Percentiles rank a stretch among this genome's conserved stretches.
Evolutionary conservation across 2,113 vertebrate genomes (phyloP).

Genomic region (Halcyon senegalensis): DNA sequence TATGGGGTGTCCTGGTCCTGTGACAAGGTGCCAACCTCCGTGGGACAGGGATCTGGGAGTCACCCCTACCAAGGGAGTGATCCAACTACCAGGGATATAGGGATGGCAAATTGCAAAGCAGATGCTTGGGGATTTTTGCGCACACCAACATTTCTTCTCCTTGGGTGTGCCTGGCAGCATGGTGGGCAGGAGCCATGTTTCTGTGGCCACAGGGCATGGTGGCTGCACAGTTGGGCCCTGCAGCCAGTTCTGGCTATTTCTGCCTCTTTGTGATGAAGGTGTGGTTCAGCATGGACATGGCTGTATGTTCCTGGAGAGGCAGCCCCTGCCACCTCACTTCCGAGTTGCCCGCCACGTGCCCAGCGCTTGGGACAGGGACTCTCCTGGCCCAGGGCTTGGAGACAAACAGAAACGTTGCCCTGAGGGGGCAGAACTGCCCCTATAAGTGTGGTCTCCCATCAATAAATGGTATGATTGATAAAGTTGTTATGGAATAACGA

Average conservation of each 20-base stretch:
- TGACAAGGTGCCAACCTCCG: neutral
- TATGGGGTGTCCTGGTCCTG: neutral
- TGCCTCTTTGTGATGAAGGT: neutral
- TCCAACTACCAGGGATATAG: neutral
- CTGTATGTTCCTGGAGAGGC: neutral
- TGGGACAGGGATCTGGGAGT: neutral
- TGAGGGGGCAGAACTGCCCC: neutral
- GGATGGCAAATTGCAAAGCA: neutral
- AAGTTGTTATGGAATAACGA: neutral
- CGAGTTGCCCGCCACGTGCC: rapidly evolving
- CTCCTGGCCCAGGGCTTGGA: neutral
- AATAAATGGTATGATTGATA: neutral
- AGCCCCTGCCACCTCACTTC: neutral
- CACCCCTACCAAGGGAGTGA: neutral
- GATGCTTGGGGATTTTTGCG: neutral
- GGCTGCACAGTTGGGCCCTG: rapidly evolving
- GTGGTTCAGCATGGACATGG: neutral
- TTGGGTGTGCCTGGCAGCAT: neutral
- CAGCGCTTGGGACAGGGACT: neutral
- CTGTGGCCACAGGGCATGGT: neutral
- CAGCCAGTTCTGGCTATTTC: neutral
- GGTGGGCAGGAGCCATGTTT: neutral
- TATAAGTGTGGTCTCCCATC: neutral
- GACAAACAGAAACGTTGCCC: neutral
- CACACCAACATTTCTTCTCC: neutral